Evolutionary conservation across 2,113 vertebrate genomes (phyloP), one percentile per base, ranked within the genome.

Genomic region (Antennarius striatus): DNA sequence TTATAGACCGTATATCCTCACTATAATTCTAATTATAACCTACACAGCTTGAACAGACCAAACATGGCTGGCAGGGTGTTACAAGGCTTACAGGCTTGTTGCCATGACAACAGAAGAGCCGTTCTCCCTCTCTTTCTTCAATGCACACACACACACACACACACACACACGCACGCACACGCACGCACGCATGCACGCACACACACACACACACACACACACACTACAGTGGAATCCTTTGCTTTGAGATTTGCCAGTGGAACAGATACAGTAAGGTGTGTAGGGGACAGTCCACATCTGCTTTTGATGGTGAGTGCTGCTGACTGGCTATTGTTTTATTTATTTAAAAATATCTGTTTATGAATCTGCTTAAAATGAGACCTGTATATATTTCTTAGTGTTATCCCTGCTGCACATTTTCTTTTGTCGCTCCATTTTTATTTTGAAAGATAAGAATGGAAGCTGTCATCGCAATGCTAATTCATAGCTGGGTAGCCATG

Each of bases 101-200:
- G 93, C 95, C 92, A 96, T 96, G 95, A 94, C 94, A 96, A 98
- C 96, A 93, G 93, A 92, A 90, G 92, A 89, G 88, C 91, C 91
- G 73, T 71, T 70, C 71, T 70, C 65, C 64, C 75, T 43, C 63
- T 48, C 63, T 29, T 51, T 2, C 68, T 42, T 60, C 55, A 67
- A 48, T 43, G 46, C 60, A 57, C 54, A 48, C 56, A 60, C 60
- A 30, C 58, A 22, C 80, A 61, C 68, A 59, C 51, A 65, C 77
- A 57, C 75, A 55, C 22, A 22, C 22, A 22, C 22, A 22, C 22
- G 13, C 46, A 48, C 48, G 55, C 49, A 57, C 68, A 53, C 56
- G 65, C 82, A 68, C 62, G 60, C 68, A 52, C 81, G 69, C 56
- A 48, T 65, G 51, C 72, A 55, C 46, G 32, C 68, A 75, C 64